phyloP scores from a whole-genome alignment of 2,888 invertebrate genomes.

The Macrosoma leucophasiata region DNA sequence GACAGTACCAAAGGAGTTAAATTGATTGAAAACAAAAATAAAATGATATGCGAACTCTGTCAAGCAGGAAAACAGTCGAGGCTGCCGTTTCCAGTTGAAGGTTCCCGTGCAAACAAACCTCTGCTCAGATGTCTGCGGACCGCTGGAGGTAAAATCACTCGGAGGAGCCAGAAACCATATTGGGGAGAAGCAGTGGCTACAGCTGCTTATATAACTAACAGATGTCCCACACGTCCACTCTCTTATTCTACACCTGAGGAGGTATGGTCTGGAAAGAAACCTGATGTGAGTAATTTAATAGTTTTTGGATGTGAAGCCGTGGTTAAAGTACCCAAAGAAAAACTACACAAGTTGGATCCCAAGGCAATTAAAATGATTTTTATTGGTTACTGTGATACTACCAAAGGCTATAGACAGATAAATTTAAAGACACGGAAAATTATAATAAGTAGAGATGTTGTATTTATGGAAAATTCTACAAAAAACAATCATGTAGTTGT shows the following conservation, averaged over 20 bases:
- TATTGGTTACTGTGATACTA: too few relatives aligned
- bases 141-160: too few relatives aligned
- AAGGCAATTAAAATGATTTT: too few relatives aligned
- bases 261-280: slow-evolving; percentile 31
- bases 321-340: slow-evolving; percentile 36
- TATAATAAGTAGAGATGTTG: too few relatives aligned
- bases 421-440: too few relatives aligned
- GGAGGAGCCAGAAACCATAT: slow-evolving; percentile 10
- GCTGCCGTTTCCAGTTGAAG: slow-evolving; percentile 3
- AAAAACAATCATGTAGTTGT: too few relatives aligned
- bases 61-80: slow-evolving; percentile 1
- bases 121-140: too few relatives aligned
- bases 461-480: too few relatives aligned
- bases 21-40: slow-evolving; percentile 6
- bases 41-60: not conserved
- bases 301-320: slow-evolving; percentile 38
- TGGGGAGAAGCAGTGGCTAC: slow-evolving; percentile 32
- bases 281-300: slow-evolving; percentile 30
- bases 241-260: slow-evolving; percentile 34
- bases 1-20: slow-evolving; percentile 9
- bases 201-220: slow-evolving; percentile 13
- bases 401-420: too few relatives aligned
- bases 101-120: slow-evolving; percentile 4
- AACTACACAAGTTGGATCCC: too few relatives aligned
- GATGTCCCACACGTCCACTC: slow-evolving; percentile 4